phyloP scores from a whole-genome alignment of 2,888 invertebrate genomes.

The Thereva unica region DNA sequence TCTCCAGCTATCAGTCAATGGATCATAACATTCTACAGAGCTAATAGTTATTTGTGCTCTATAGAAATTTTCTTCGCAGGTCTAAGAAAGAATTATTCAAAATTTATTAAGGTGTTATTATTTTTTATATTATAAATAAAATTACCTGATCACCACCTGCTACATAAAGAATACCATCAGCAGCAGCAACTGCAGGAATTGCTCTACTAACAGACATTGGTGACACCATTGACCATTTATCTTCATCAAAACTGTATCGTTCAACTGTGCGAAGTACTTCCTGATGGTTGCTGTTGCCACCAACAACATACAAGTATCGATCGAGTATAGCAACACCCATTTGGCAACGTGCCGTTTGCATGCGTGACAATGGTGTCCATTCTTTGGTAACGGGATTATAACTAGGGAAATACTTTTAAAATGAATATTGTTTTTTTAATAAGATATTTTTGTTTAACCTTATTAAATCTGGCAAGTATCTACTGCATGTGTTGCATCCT shows the following conservation, averaged over 20 bases:
- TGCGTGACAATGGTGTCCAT: constrained; percentile 76
- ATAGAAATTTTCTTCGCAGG: constrained; percentile 79
- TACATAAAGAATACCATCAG: constrained; percentile 79
- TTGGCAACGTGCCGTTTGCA: constrained; percentile 83
- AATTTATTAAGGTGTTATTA: constrained; percentile 11
- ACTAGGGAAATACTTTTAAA: constrained; percentile 54
- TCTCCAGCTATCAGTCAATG: constrained; percentile 75
- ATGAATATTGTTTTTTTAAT: not conserved
- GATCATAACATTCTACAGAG: constrained; percentile 84
- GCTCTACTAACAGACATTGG: constrained; percentile 76
- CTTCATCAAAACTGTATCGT: constrained; percentile 62
- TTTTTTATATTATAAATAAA: constrained; percentile 2
- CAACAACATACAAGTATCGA: constrained; percentile 82
- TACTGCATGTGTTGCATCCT: constrained; percentile 79
- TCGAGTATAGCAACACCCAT: constrained; percentile 87
- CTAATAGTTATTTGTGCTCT: constrained; percentile 82
- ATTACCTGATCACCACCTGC: constrained; percentile 78
- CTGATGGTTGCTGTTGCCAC: constrained; percentile 81
- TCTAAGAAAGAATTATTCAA: constrained; percentile 51
- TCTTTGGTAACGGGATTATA: constrained; percentile 80
- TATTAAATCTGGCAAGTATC: constrained; percentile 78
- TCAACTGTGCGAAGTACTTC: constrained; percentile 80
- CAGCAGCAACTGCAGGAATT: constrained; percentile 83
- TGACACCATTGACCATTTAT: constrained; percentile 76
- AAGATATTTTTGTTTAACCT: constrained; percentile 48